phyloP scores from a whole-genome alignment of 2,888 invertebrate species.

The Parelbella ahira region DNA sequence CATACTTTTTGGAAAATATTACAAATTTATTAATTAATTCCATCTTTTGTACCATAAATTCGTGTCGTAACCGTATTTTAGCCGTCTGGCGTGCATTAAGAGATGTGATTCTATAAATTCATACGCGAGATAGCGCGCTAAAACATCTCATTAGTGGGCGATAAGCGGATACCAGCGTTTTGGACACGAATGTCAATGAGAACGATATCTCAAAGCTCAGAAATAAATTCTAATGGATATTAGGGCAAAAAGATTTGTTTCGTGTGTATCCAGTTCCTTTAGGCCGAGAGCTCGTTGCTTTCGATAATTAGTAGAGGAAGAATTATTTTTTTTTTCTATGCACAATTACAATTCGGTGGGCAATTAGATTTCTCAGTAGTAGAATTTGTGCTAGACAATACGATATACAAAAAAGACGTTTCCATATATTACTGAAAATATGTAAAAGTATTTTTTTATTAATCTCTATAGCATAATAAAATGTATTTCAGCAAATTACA shows the following conservation, averaged over 20 bases:
- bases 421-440: too few species aligned
- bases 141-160: constrained; percentile 19
- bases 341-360: too few species aligned
- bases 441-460: too few species aligned
- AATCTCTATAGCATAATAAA: too few species aligned
- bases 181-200: constrained; percentile 46
- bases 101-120: constrained; percentile 19
- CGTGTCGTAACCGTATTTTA: constrained; percentile 15
- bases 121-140: constrained; percentile 12
- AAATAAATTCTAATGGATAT: constrained; percentile 53
- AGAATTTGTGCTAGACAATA: too few species aligned
- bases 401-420: too few species aligned
- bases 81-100: constrained; percentile 15
- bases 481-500: too few species aligned
- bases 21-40: too few species aligned
- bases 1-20: too few species aligned
- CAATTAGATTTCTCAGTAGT: too few species aligned
- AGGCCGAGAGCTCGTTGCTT: constrained; percentile 35
- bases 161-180: constrained; percentile 12
- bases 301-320: too few species aligned
- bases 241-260: constrained; percentile 48
- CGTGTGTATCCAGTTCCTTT: constrained; percentile 35
- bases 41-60: constrained; percentile 5
- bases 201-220: constrained; percentile 52
- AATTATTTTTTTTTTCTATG: too few species aligned